Percentiles rank a stretch among this genome's conserved stretches.
phyloP scores from a whole-genome alignment of 2,888 invertebrate genomes.

The Tenthredo notha region DNA sequence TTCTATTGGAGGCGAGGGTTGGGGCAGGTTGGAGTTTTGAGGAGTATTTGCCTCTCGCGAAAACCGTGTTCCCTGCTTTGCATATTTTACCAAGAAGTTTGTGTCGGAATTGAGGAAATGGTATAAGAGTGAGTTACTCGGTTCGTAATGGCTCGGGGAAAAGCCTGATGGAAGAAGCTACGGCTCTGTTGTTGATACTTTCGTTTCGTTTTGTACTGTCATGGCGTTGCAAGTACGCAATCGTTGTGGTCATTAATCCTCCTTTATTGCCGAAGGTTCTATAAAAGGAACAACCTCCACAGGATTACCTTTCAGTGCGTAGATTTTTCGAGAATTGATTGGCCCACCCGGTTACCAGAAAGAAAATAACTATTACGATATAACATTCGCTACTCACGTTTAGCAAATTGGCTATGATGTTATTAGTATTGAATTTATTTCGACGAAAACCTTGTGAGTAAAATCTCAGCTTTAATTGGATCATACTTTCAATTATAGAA shows the following conservation, averaged over 20 bases:
- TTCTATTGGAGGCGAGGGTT: neutral
- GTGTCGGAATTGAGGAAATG: slow-evolving; percentile 14
- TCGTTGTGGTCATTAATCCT: slow-evolving; percentile 37
- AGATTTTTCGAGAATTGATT: slow-evolving; percentile 37
- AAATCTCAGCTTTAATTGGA: neutral
- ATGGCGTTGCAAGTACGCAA: slow-evolving; percentile 31
- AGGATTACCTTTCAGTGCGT: slow-evolving; percentile 28
- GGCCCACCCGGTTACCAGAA: neutral
- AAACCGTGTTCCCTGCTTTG: slow-evolving; percentile 32
- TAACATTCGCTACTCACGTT: neutral
- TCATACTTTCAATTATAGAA: neutral
- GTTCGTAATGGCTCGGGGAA: slow-evolving; percentile 21
- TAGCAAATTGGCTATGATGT: neutral
- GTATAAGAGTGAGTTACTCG: slow-evolving; percentile 36
- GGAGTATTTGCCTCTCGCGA: neutral
- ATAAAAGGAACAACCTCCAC: neutral
- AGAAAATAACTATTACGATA: neutral
- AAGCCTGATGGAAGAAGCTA: slow-evolving; percentile 39
- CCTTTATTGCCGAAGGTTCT: slow-evolving; percentile 30
- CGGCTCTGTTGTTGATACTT: slow-evolving; percentile 29
- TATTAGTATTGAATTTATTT: neutral
- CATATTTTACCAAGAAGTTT: slow-evolving; percentile 45
- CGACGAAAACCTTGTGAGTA: neutral
- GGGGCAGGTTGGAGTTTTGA: slow-evolving; percentile 28
- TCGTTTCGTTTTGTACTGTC: slow-evolving; percentile 26